Evolutionary conservation across 2,797 vertebrate genomes (phyloP), one percentile per base, ranked within the genome.

Genomic region (Florisuga fusca): DNA sequence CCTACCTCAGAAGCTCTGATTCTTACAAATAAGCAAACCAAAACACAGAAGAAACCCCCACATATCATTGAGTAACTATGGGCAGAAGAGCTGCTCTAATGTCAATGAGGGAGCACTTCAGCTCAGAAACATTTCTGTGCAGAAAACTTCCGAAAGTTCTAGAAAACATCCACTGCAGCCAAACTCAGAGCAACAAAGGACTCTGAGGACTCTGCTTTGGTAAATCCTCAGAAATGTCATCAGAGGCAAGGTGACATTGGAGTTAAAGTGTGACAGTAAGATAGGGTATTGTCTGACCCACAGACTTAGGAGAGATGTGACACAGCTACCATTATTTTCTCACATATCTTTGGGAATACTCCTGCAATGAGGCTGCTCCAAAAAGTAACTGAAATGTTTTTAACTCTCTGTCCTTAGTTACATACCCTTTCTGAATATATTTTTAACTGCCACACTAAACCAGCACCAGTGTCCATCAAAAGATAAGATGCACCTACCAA

Each of bases 261-360:
- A 77, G 62, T 8, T 3, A 63, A 53, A 51, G 7, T 21, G n/a
- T 27, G 33, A 54, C 29, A 17, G 12, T 21, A 66, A 41, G 10
- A 50, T 23, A 31, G 0, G 3, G 22, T 17, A 3, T 0, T 33
- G 43, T 90, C 25, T 62, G 23, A 63, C 12, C 15, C 25, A 12
- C 1, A 26, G 33, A 38, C 11, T 50, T 50, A 17, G 31, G 27
- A 34, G 6, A 29, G 6, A 29, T 27, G 3, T 3, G 43, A 53
- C 27, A 9, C 33, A 77, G 38, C 3, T 34, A 74, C 12, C 57
- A 21, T 21, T 34, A 33, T 54, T 43, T 77, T 66, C 51, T 50
- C 27, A 48, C 0, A 0, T 9, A 29, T 48, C 55, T 84, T 53
- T 48, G 41, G 54, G 43, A 27, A 72, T 29, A 45, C 12, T 50